These are phyloP conservation scores for Nesidiocoris tenuis DNA, from an alignment of 2,888 invertebrate species.

Conservation along the genomic window DNA sequence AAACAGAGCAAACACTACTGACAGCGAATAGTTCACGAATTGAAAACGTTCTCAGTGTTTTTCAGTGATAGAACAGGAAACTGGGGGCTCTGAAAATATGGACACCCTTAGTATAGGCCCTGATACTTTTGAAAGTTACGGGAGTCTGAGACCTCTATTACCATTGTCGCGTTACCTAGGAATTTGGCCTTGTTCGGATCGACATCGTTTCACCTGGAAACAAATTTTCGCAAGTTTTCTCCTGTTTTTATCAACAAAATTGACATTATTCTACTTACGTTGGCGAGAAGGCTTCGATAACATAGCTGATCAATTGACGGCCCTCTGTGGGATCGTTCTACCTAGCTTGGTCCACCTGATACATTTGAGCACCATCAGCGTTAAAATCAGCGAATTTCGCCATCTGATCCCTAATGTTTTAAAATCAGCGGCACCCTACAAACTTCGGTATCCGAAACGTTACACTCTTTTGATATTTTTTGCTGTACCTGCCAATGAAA, in stretches of 20 bases:
- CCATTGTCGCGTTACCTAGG: too few species aligned
- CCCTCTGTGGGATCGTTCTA: not conserved
- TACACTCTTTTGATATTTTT: not conserved
- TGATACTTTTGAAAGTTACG: too few species aligned
- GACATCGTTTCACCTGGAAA: not conserved
- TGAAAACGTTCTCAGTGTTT: too few species aligned
- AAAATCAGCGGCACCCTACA: not conserved
- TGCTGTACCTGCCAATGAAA: not conserved
- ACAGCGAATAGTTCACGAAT: too few species aligned
- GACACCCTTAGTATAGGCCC: too few species aligned
- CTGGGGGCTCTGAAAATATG: too few species aligned
- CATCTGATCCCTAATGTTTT: not conserved
- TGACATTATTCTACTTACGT: not conserved
- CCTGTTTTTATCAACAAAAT: not conserved
- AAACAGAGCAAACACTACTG: too few species aligned
- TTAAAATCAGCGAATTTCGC: not conserved
- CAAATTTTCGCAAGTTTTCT: not conserved
- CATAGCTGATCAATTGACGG: not conserved
- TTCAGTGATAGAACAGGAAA: too few species aligned
- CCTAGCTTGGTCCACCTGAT: not conserved
- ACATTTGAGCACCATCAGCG: not conserved
- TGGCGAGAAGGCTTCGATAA: not conserved
- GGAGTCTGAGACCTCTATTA: too few species aligned
- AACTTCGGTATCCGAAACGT: not conserved
- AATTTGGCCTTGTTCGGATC: too few species aligned